These are phyloP conservation scores for Papilio polyxenes DNA, from an alignment of 1,140 invertebrate species.

Conservation along the genomic window DNA sequence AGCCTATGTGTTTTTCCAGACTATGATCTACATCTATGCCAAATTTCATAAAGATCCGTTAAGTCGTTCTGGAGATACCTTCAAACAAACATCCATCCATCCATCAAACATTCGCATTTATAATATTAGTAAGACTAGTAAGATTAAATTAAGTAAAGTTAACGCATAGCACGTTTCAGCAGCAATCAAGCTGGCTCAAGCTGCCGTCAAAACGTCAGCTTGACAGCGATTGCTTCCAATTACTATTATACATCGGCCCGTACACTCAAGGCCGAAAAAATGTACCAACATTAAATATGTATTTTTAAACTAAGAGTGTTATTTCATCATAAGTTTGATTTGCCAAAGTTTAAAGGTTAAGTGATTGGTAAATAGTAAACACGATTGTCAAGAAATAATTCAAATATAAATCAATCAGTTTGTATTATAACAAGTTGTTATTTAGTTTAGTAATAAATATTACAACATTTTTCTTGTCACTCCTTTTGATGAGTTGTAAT, in stretches of 20 bases:
- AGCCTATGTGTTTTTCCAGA: too few species aligned
- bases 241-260: constrained; percentile 10
- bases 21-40: too few species aligned
- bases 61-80: too few species aligned
- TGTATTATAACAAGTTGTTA: constrained; percentile 2
- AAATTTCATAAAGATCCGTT: too few species aligned
- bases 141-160: constrained; percentile 10
- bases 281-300: constrained; percentile 17
- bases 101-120: too few species aligned
- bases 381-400: constrained; percentile 3
- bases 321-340: constrained; percentile 25
- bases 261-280: constrained; percentile 34
- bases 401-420: constrained; percentile 25
- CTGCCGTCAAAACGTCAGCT: constrained; percentile 32
- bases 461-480: neutral
- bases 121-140: too few species aligned
- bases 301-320: constrained; percentile 14
- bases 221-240: constrained; percentile 39
- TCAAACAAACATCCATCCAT: too few species aligned
- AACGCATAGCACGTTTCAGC: neutral
- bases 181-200: constrained; percentile 1
- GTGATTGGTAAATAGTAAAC: constrained; percentile 22
- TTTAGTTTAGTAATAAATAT: constrained; percentile 4
- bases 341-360: constrained; percentile 34
- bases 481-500: constrained; percentile 4